These are phyloP conservation scores for Calidris pugnax DNA, from an alignment of 2,113 vertebrate genomes.

Conservation along the genomic window DNA sequence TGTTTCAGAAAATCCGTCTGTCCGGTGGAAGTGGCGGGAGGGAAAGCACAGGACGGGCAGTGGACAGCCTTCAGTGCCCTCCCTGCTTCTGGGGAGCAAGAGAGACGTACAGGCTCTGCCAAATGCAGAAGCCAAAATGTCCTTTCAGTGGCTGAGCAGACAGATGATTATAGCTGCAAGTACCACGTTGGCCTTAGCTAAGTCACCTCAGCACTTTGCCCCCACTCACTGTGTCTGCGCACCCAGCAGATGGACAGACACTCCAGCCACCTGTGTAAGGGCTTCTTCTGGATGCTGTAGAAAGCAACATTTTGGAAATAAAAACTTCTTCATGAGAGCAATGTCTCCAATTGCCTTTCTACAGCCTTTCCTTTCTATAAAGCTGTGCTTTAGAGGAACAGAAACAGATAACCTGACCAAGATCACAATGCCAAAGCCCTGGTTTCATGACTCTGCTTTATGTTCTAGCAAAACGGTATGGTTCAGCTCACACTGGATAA, in stretches of 20 bases:
- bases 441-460: neutral
- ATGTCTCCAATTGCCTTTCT: neutral
- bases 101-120: neutral
- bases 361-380: neutral
- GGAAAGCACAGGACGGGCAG: neutral
- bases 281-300: neutral
- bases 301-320: neutral
- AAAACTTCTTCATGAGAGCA: neutral
- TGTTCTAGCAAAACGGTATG: neutral
- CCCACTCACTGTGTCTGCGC: rapidly evolving
- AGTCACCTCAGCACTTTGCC: neutral
- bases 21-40: rapidly evolving
- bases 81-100: neutral
- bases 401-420: no score
- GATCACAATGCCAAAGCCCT: neutral
- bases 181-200: neutral
- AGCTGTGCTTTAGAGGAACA: neutral
- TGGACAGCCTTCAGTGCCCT: neutral
- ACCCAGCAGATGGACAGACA: neutral
- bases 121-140: neutral
- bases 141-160: neutral
- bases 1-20: neutral
- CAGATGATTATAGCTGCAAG: neutral
- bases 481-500: neutral
- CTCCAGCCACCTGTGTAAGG: neutral